Conservation (phyloP, 2,113 vertebrate species). For the Protomyctophum bolini region DNA sequence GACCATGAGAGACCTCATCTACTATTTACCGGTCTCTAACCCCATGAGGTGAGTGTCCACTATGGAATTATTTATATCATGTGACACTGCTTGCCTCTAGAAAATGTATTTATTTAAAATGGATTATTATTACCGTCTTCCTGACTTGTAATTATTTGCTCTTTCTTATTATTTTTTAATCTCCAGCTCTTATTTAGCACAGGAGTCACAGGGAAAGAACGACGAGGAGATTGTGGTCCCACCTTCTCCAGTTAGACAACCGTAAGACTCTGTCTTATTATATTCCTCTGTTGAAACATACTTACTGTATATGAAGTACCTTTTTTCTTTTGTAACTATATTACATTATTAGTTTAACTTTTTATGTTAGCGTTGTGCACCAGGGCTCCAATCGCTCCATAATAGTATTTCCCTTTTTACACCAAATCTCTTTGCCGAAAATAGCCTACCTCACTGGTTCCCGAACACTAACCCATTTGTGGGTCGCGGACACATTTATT, state of each 20-base stretch:
- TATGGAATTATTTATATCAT: neutral
- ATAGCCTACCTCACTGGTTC: no score
- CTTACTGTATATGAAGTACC: no score
- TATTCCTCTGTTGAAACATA: no score
- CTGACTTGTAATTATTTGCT: neutral
- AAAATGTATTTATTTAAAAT: neutral
- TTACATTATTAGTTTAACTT: no score
- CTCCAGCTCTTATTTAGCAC: constrained; percentile 79
- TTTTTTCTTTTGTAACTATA: no score
- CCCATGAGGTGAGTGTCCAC: constrained; percentile 90
- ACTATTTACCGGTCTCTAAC: constrained; percentile 90
- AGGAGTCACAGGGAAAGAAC: constrained; percentile 39
- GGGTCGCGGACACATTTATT: no score
- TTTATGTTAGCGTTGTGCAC: no score
- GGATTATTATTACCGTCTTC: neutral
- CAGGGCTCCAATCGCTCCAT: no score
- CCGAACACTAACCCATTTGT: no score
- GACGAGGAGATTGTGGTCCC: constrained; percentile 76
- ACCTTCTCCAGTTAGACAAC: constrained; percentile 69
- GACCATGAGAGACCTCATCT: constrained; percentile 97
- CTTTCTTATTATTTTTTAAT: neutral
- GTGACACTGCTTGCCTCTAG: neutral
- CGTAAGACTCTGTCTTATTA: constrained; percentile 83
- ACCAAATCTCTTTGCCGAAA: no score
- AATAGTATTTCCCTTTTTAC: no score